Evolutionary conservation across 2,113 vertebrate species (phyloP).

Genomic region (Zonotrichia leucophrys): DNA sequence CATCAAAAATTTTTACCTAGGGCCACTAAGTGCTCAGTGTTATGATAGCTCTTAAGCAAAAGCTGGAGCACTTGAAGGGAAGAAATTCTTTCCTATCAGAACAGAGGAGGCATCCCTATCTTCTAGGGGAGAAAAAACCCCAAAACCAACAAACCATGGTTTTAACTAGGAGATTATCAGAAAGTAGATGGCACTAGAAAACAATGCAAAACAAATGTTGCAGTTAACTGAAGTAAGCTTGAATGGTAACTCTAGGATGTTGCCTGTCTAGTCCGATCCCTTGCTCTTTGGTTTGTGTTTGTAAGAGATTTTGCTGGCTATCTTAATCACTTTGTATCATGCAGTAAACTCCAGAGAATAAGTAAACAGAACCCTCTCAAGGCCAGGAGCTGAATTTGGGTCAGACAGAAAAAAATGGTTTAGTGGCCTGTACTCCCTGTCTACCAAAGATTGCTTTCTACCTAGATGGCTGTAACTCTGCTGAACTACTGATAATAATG

Average conservation of each 20-base stretch:
- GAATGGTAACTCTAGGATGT: neutral
- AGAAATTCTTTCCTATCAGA: neutral
- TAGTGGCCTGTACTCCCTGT: neutral
- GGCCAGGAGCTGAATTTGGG: conserved; percentile 20
- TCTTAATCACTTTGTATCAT: conserved; percentile 14
- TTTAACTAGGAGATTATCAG: neutral
- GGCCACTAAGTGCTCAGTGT: neutral
- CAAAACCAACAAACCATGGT: neutral
- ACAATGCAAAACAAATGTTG: neutral
- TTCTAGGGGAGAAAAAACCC: neutral
- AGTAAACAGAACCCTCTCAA: neutral
- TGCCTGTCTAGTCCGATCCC: neutral
- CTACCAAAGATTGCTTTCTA: neutral
- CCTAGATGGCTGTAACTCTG: neutral
- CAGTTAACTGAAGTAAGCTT: neutral
- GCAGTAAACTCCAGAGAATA: neutral
- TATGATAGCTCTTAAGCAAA: neutral
- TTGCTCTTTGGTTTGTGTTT: neutral
- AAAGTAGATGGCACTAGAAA: neutral
- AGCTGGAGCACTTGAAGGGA: neutral
- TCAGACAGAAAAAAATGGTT: neutral
- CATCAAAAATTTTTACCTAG: neutral
- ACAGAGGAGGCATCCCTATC: neutral
- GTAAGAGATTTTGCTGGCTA: neutral
- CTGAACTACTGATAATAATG: neutral